Base-by-base conservation (phyloP, 2,113 vertebrate species). In the Dascyllus trimaculatus region DNA sequence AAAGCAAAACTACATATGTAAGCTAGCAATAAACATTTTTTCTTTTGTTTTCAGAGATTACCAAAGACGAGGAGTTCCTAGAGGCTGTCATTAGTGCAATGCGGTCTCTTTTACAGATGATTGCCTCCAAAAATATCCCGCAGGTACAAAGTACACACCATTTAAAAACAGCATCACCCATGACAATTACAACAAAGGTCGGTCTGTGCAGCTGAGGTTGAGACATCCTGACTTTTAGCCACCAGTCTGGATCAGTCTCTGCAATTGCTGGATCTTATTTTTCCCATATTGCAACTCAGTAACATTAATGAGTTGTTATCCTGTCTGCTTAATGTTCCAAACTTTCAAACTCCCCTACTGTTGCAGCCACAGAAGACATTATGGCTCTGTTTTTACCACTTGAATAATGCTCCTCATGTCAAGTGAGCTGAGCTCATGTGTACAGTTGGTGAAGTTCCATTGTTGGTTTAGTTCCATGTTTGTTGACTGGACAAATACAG, bases 41-140 rank as follows among this genome's bases (percentile, higher is more conserved):
- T 80, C 5, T 56, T 21, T 29, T 49, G 4, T 76, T 86, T 88
- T 48, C 84, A 99, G 98, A 97, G 81, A 93, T 97, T 35, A 91
- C 94, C 71, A 95, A 95, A 87, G 95, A 96, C 29, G 92, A 93
- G 62, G 98, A 99, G 88, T 99, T 99, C 82, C 92, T 99, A 15
- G 98, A 99, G 94, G 97, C 98, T 0, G 93, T 96, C 74, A 98
- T 96, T 77, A 95, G 98, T 10, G 98, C 98, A 69, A 91, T 99
- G 90, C 94, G 98, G 18, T 97, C 98, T 66, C 95, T 99, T 45
- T 85, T 99, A 51, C 96, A 98, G 93, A 97, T 95, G 81, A 96
- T 98, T 90, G 96, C 97, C n/a, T 96, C 96, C 66, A 96, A 96
- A 90, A 97, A 95, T 81, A 97, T 99, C 87, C 81, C 97, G 29